Evolutionary conservation across 2,797 vertebrate genomes (phyloP), one percentile per base, ranked within the genome.

Genomic region (Etheostoma perlongum): DNA sequence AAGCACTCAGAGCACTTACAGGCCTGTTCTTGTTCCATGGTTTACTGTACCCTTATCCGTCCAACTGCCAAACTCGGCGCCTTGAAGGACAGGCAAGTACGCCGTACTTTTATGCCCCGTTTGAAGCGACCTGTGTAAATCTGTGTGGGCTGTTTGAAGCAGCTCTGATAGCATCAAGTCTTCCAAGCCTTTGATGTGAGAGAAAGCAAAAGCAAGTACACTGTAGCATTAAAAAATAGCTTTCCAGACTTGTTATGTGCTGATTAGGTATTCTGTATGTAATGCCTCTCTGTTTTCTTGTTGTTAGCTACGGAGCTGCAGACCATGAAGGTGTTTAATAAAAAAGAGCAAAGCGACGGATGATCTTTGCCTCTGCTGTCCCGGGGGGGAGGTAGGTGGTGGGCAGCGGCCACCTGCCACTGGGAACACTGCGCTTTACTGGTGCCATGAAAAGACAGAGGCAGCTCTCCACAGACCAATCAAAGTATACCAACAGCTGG

Each of bases 401-500:
- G 90, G 90, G 93, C 83, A 91, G 92, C 81, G 47, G 77, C 91
- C 91, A 95, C 89, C 95, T 93, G 93, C 94, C 82, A 93, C 82
- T 79, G 72, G 77, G 78, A 95, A 83, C 89, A 73, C 87, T 78
- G 85, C 84, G 93, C 95, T 96, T 91, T 92, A 94, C 92, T 89
- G 91, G 82, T 86, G 91, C 86, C 91, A 85, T 90, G 91, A 93
- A 91, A 91, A 93, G 88, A 92, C 90, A 92, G 90, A 91, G 91
- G 87, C 88, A 82, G 75, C 72, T 95, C 95, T 94, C 94, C 72
- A 79, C 89, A 90, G 94, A 88, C 93, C 93, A 94, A 94, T 94
- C 93, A 93, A 94, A 91, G 76, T 88, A 78, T 88, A 90, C 88
- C 80, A 96, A 89, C 96, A 97, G 96, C 96, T 96, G 96, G 95